Evolutionary conservation across 2,113 vertebrate species (phyloP), one percentile per base, ranked within the genome.

Genomic region (Paraplagusia blochii): DNA sequence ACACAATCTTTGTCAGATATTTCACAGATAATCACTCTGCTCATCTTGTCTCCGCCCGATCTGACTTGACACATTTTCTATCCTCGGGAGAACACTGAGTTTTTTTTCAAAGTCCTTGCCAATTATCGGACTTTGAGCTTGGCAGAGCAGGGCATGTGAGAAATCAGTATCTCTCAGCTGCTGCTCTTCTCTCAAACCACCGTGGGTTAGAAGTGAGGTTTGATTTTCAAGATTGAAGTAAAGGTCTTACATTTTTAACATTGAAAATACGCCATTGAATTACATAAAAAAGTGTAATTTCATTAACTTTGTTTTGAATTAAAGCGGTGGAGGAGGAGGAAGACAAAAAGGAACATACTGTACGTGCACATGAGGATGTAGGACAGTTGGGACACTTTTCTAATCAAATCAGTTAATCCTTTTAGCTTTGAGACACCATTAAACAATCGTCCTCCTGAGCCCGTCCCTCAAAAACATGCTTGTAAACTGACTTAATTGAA

Each of bases 51-150:
- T 62, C 47, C 29, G 47, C 17, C 38, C 49, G 64, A 29, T 29
- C 54, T 2, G 43, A 47, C 53, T 45, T 73, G 61, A 66, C 9
- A 29, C 11, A n/a, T 33, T 48, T 40, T 10, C 10, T 65, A 58
- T 51, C 29, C 73, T 56, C 60, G 39, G 7, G 48, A 56, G 42
- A 61, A 13, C 13, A 34, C 44, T 51, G 34, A 58, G 14, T 56
- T 63, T 74, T 56, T 63, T 74, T 55, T 63, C 34, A 34, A 49
- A 56, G 69, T 63, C 42, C 49, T 56, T 17, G 49, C 57, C 67
- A 67, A 72, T 79, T 70, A 79, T 53, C 74, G 66, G 47, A 57
- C 69, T 43, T 44, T 9, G 15, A 44, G 46, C 33, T 68, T 42
- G 5, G 36, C 59, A 39, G 39, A 61, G 17, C 54, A 29, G 58